Evolutionary conservation across 2,797 vertebrate species (phyloP).

Genomic region (Macropus fuliginosus): DNA sequence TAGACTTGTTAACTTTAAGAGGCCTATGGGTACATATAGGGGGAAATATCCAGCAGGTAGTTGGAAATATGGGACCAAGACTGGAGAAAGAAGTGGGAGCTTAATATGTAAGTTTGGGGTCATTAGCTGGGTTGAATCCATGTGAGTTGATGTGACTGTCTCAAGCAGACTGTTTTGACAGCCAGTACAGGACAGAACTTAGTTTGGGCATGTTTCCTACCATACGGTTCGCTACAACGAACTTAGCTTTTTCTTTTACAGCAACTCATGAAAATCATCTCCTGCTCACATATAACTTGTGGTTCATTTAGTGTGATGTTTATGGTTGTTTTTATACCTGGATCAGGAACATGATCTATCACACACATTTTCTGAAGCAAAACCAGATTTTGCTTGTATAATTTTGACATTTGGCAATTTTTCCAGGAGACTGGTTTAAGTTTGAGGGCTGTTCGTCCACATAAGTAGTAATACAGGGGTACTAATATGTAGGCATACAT

Average conservation of each 20-base stretch:
- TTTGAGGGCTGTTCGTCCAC: neutral
- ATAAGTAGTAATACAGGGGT: neutral
- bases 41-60: neutral
- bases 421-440: neutral
- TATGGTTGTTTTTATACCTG: conserved; percentile 2
- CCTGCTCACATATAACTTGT: conserved; percentile 10
- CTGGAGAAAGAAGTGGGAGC: neutral
- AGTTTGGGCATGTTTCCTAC: neutral
- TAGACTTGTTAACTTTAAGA: neutral
- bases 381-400: conserved; percentile 31
- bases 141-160: neutral
- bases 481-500: neutral
- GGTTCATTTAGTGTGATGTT: neutral
- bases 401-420: conserved; percentile 19
- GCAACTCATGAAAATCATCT: neutral
- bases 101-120: neutral
- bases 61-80: neutral
- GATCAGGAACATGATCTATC: neutral
- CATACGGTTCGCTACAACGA: neutral
- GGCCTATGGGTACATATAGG: too few species aligned
- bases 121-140: neutral
- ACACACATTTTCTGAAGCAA: neutral
- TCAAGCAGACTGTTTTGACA: neutral
- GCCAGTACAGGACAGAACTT: neutral
- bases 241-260: neutral